A percentile compares a stretch with the other conserved stretches of the same genome.
phyloP scores from a whole-genome alignment of 1,140 invertebrate genomes.

The Tetragnatha versicolor region DNA sequence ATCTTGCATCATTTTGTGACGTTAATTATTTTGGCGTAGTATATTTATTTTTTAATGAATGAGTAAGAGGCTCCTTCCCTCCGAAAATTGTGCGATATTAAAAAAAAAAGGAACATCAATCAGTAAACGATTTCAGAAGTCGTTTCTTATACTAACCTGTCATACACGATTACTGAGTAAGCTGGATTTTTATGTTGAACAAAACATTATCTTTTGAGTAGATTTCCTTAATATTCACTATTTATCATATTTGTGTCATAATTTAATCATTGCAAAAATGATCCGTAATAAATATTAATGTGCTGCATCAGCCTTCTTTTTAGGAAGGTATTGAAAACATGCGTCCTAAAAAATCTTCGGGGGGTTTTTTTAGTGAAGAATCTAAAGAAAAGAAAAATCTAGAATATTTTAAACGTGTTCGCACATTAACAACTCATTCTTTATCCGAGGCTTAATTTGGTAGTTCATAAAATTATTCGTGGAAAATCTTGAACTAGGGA shows the following conservation, averaged over 20 bases:
- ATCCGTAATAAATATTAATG: slow-evolving; percentile 21
- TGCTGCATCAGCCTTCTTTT: background rate
- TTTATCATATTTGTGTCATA: slow-evolving; percentile 16
- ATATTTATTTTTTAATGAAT: background rate
- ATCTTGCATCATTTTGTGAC: background rate
- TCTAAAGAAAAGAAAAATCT: too few species aligned
- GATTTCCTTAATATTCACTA: background rate
- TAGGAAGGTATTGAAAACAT: too few species aligned
- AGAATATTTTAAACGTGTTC: too few species aligned
- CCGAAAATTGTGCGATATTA: background rate
- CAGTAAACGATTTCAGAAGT: background rate
- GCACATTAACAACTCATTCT: too few species aligned
- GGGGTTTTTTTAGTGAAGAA: too few species aligned
- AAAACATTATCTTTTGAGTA: slow-evolving; percentile 4
- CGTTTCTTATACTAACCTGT: background rate
- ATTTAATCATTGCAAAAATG: background rate
- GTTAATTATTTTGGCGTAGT: slow-evolving; percentile 10
- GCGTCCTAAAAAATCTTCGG: too few species aligned
- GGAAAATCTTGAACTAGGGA: too few species aligned
- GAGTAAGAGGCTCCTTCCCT: background rate
- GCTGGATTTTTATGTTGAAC: background rate
- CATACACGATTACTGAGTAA: background rate
- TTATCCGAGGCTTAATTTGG: too few species aligned
- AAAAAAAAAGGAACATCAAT: background rate
- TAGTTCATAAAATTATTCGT: too few species aligned